Base-by-base conservation (phyloP, 1,140 invertebrate species). In the Popillia japonica region DNA sequence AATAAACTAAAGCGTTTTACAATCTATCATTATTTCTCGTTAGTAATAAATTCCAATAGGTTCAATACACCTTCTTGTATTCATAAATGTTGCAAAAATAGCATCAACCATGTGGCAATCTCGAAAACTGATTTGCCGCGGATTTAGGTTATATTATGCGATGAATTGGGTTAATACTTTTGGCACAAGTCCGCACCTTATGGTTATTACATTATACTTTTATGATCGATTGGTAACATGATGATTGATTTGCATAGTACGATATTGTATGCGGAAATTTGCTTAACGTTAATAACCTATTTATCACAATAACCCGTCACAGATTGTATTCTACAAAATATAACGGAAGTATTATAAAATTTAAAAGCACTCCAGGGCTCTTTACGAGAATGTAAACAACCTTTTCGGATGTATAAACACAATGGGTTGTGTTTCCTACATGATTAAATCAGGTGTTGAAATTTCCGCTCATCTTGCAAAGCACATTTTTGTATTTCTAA, bases 321-420 rank as follows among this genome's bases (percentile, higher is more conserved):
- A 17, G n/a, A 55, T n/a, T 55, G 17, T n/a, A 55, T 55, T 17
- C n/a, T 7, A 55, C 4, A 17, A 55, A 55, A 55, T 55, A 55
- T n/a, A 17, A 17, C 48, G 48, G 11, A 55, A 55, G 14, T 17
- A 17, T 17, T 55, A 55, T 55, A n/a, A 55, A 55, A 55, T 17
- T 55, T n/a, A 55, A 55, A 55, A 55, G 48, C 48, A 55, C 48
- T 17, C 14, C 48, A 3, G 48, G 48, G 17, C 14, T 55, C 48
- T 55, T 55, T n/a, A 55, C 6, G 48, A 14, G n/a, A 55, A 55
- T 17, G 48, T 55, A 55, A 55, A 55, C 48, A 55, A 55, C 48
- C 6, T 55, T 17, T 55, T n/a, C 27, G 27, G 27, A 17, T 17
- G 17, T 55, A 2, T 55, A 55, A 55, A 55, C 48, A 55, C 48